Base-by-base conservation (phyloP, 1,140 invertebrate species). In the Brachionus rubens region DNA sequence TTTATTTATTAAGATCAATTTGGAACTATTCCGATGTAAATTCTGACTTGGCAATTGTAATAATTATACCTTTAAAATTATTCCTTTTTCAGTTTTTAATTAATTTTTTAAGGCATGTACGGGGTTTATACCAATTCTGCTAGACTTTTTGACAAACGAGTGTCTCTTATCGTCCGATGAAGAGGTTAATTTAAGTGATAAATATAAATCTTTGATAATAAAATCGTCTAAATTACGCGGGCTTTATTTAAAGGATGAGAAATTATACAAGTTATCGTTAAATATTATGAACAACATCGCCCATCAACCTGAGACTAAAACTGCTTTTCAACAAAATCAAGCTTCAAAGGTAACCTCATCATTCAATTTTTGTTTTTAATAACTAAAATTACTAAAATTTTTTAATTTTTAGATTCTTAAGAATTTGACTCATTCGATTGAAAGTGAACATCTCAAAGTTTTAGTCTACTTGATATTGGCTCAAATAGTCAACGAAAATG, bases 111-210 rank as follows among this genome's bases (percentile, higher is more conserved):
- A 65, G 59, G 33, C 59, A 24, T 41, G 36, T 5, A 43, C 59
- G 12, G 59, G 59, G 9, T 65, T 65, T 43, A 65, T 65, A 41
- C 59, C 59, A 4, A 65, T 65, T 43, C 21, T 65, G 21, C 24
- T 65, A 6, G 59, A 65, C 19, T 65, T 65, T 43, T 65, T 65
- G 24, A 43, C 59, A 24, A 65, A 65, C 19, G 59, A 65, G 26
- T 65, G 36, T 43, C 24, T 65, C 7, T 24, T 65, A 24, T 65
- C 59, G 16, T 65, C 59, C n/a, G 59, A 65, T 43, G 59, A 65
- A 65, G 59, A 65, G 40, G 54, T 59, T 59, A 59, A 59, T 59
- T 59, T 59, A 59, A 59, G 54, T 59, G 54, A 59, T 59, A 59
- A 59, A 59, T 59, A 59, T 59, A 59, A 59, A 59, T 59, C 54